Percentiles rank a stretch among this genome's conserved stretches.
Conservation (phyloP, 2,113 vertebrate genomes). For the Paramormyrops kingsleyae region DNA sequence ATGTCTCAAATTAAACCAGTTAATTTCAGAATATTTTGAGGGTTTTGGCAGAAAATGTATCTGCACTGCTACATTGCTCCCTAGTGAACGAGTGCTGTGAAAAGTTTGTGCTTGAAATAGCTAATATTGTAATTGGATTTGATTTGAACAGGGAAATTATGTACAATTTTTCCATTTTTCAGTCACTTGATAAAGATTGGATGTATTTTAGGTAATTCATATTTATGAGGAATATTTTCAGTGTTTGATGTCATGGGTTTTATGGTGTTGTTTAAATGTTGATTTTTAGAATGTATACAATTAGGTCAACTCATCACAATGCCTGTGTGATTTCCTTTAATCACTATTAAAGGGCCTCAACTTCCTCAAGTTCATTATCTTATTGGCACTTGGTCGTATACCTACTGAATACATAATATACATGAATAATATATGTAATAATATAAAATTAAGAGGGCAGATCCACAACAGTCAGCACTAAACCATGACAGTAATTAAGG, state of each 20-base stretch:
- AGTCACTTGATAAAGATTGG: not conserved
- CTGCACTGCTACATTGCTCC: not conserved
- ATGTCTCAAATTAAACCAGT: not conserved
- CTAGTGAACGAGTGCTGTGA: not conserved
- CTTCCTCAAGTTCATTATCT: not conserved
- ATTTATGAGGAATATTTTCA: not conserved
- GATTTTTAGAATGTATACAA: not conserved
- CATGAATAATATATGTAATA: too few relatives aligned
- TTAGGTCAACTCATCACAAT: not conserved
- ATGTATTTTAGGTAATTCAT: not conserved
- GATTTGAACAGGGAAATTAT: not conserved
- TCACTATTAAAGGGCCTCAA: not conserved
- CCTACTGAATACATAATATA: not conserved
- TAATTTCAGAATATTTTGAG: not conserved
- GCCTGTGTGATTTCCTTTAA: not conserved
- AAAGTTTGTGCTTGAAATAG: not conserved
- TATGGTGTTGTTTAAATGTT: not conserved
- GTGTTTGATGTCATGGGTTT: not conserved
- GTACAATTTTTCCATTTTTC: not conserved
- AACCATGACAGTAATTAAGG: not conserved
- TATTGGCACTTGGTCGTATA: not conserved
- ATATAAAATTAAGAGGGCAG: too few relatives aligned
- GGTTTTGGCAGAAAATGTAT: not conserved
- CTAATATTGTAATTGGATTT: not conserved
- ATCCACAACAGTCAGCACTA: not conserved